phyloP scores from a whole-genome alignment of 2,888 invertebrate genomes.

The Eupithecia inturbata region DNA sequence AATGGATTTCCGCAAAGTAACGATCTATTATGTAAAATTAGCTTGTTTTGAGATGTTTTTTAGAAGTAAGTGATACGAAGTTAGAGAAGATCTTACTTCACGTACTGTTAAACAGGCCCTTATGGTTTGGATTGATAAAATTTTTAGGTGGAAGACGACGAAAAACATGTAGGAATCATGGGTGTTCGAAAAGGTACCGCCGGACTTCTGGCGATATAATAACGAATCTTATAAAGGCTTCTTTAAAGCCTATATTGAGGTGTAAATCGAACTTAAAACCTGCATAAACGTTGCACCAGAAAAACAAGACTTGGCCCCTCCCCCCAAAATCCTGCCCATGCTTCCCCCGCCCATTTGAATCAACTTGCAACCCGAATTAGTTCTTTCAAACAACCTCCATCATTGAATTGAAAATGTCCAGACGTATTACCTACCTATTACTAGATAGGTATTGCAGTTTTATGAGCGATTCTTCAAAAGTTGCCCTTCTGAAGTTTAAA shows the following conservation, averaged over 20 bases:
- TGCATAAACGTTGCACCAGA: not conserved
- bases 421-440: slow-evolving; percentile 56
- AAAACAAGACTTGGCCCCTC: not conserved
- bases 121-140: no score
- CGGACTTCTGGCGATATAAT: no score
- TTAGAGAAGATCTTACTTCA: no score
- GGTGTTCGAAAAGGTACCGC: no score
- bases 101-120: no score
- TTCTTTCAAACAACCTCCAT: slow-evolving; percentile 76
- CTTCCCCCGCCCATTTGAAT: slow-evolving; percentile 50
- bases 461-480: slow-evolving; percentile 43
- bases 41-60: no score
- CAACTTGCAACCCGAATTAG: slow-evolving; percentile 74
- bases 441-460: slow-evolving; percentile 46
- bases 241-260: not conserved
- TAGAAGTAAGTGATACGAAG: no score
- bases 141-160: no score
- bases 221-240: no score
- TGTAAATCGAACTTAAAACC: not conserved
- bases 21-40: no score
- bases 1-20: no score
- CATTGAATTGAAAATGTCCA: slow-evolving; percentile 76
- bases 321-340: slow-evolving; percentile 23
- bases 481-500: slow-evolving; percentile 34
- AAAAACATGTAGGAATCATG: no score